These are phyloP conservation scores for Ceratina australensis DNA, from an alignment of 1,140 invertebrate genomes.

Conservation along the genomic window DNA sequence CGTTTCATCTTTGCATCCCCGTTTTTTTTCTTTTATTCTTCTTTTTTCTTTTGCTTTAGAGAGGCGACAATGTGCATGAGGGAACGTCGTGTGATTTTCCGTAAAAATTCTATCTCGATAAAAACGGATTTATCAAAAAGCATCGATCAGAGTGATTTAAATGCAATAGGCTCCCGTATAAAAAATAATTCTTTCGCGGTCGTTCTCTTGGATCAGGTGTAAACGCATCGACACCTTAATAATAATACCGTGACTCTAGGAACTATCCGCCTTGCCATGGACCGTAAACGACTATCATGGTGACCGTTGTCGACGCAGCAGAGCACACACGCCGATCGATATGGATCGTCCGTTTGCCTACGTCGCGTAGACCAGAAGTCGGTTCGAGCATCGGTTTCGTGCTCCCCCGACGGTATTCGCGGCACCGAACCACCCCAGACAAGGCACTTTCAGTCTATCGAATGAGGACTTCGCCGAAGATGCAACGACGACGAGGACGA, in stretches of 20 bases:
- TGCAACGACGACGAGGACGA: slow-evolving; percentile 33
- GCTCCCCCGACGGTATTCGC: slow-evolving; percentile 17
- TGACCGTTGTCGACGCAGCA: slow-evolving; percentile 28
- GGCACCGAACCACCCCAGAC: slow-evolving; percentile 50
- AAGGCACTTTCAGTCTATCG: slow-evolving; percentile 66
- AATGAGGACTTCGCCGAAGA: slow-evolving; percentile 53
- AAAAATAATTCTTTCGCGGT: slow-evolving; percentile 52
- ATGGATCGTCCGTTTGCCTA: neutral
- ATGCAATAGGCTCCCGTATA: slow-evolving; percentile 44
- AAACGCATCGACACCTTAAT: slow-evolving; percentile 76
- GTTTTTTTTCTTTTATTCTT: neutral
- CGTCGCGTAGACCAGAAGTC: neutral
- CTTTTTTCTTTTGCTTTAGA: too few relatives aligned
- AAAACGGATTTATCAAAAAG: slow-evolving; percentile 26
- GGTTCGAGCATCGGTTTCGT: neutral
- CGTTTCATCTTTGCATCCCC: slow-evolving; percentile 5
- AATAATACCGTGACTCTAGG: slow-evolving; percentile 78
- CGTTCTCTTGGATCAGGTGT: slow-evolving; percentile 53
- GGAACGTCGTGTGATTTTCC: slow-evolving; percentile 12
- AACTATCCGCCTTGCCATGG: slow-evolving; percentile 75
- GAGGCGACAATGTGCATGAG: slow-evolving; percentile 30
- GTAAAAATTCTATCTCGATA: slow-evolving; percentile 21
- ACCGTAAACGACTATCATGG: slow-evolving; percentile 58
- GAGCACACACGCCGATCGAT: neutral
- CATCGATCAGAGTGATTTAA: slow-evolving; percentile 5